These are phyloP conservation scores for Archegozetes longisetosus DNA, from an alignment of 1,140 invertebrate species.

Conservation along the genomic window DNA sequence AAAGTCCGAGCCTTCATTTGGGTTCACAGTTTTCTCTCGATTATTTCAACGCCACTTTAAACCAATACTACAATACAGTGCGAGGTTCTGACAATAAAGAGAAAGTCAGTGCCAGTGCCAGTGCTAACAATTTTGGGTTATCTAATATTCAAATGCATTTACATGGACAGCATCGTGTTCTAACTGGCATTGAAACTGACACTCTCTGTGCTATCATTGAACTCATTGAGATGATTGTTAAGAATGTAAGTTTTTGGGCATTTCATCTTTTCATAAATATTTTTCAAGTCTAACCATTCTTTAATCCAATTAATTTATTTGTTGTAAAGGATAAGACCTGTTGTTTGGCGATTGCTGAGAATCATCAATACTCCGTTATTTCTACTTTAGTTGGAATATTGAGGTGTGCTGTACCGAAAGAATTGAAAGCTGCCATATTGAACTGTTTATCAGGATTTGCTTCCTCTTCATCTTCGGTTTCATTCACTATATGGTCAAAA, in stretches of 20 bases:
- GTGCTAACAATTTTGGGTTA: neutral
- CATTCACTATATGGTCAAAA: constrained; percentile 47
- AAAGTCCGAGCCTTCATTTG: constrained; percentile 6
- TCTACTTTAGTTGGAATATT: constrained; percentile 63
- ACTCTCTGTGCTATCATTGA: constrained; percentile 12
- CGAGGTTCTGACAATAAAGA: constrained; percentile 41
- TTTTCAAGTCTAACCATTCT: neutral
- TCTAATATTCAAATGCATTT: neutral
- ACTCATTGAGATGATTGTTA: constrained; percentile 14
- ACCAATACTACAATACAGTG: constrained; percentile 41
- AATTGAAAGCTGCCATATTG: constrained; percentile 65
- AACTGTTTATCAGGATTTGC: constrained; percentile 56
- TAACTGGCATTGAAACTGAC: constrained; percentile 1
- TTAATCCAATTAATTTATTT: constrained; percentile 11
- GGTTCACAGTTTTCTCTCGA: constrained; percentile 50
- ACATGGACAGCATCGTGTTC: neutral
- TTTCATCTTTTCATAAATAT: too few relatives aligned
- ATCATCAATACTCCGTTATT: constrained; percentile 64
- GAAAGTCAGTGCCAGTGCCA: neutral
- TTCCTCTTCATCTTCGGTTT: constrained; percentile 51
- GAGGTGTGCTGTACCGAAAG: constrained; percentile 63
- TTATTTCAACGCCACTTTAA: constrained; percentile 70
- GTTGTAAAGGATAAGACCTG: constrained; percentile 14
- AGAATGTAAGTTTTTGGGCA: constrained; percentile 11
- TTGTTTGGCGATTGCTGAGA: constrained; percentile 59